A percentile compares a stretch with the other conserved stretches of the same genome.
These are phyloP conservation scores for Flexamia atlantica DNA, from an alignment of 2,888 invertebrate genomes.

Conservation along the genomic window DNA sequence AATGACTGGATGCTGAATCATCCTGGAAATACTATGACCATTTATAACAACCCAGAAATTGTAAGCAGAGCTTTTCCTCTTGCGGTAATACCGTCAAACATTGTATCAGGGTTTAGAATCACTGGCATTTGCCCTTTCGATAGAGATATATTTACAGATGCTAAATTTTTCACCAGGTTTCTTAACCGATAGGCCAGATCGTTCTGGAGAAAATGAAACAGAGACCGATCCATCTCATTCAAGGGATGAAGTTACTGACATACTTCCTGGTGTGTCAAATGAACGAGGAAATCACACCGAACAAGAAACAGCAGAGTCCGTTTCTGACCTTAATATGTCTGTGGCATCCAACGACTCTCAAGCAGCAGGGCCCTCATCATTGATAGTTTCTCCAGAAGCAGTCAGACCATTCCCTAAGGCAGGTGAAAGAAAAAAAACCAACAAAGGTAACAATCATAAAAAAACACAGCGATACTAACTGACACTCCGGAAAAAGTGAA, in stretches of 20 bases:
- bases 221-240: neutral
- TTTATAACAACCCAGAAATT: constrained; percentile 69
- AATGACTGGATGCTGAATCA: constrained; percentile 68
- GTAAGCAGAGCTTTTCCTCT: constrained; percentile 63
- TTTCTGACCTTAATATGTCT: neutral
- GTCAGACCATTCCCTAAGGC: constrained; percentile 10
- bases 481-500: constrained; percentile 9
- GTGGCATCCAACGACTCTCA: neutral
- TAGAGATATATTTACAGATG: constrained; percentile 62
- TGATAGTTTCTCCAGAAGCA: neutral
- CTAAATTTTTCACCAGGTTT: constrained; percentile 62
- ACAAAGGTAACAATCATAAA: neutral
- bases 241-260: neutral
- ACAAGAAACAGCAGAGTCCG: neutral
- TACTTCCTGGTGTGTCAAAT: neutral
- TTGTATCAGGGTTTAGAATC: constrained; percentile 69
- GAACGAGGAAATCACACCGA: neutral
- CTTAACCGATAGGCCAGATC: constrained; percentile 63
- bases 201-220: neutral
- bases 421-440: neutral
- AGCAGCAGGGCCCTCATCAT: neutral
- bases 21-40: constrained; percentile 70
- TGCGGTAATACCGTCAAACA: constrained; percentile 66
- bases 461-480: neutral
- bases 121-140: constrained; percentile 70